Evolutionary conservation across 2,797 vertebrate species (phyloP).

Genomic region (Anguilla pacifica): DNA sequence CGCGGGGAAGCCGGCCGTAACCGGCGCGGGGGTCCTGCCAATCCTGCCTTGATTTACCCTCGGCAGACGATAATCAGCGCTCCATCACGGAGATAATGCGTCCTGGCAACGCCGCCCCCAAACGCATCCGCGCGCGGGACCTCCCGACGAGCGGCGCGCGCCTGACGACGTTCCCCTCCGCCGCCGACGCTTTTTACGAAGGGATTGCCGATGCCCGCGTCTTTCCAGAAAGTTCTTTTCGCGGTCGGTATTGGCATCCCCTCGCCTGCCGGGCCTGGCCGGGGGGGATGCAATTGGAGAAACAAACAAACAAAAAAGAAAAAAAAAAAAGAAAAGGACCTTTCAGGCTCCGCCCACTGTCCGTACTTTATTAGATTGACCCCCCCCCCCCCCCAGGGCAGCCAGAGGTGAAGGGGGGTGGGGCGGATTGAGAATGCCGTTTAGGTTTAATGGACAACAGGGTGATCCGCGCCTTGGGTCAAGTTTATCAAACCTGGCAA

Average conservation of each 20-base stretch:
- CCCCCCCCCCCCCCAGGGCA: conserved; percentile 57
- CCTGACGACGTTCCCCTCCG: not conserved
- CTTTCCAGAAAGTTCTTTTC: conserved; percentile 49
- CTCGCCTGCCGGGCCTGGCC: not conserved
- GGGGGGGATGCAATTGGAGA: conserved; percentile 63
- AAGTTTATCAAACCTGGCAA: conserved; percentile 76
- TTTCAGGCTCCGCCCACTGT: conserved; percentile 68
- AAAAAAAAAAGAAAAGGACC: conserved; percentile 50
- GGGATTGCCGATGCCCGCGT: conserved; percentile 7
- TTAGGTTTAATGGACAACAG: conserved; percentile 58
- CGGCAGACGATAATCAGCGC: conserved; percentile 22
- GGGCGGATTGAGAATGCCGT: conserved; percentile 28
- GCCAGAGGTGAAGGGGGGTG: conserved; percentile 74
- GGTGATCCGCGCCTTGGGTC: conserved; percentile 73
- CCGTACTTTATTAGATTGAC: conserved; percentile 83
- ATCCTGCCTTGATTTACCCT: conserved; percentile 33
- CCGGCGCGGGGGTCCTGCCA: conserved; percentile 1
- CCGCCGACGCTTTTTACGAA: conserved; percentile 31
- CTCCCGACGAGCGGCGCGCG: not conserved
- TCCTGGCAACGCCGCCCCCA: conserved; percentile 18
- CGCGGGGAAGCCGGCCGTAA: not conserved
- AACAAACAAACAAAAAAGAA: conserved; percentile 35
- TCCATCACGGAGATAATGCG: conserved; percentile 20
- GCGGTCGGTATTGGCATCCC: not conserved
- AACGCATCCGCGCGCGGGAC: conserved; percentile 1